Base-by-base conservation (phyloP, 2,888 invertebrate species). In the Tubiluchus corallicola region DNA sequence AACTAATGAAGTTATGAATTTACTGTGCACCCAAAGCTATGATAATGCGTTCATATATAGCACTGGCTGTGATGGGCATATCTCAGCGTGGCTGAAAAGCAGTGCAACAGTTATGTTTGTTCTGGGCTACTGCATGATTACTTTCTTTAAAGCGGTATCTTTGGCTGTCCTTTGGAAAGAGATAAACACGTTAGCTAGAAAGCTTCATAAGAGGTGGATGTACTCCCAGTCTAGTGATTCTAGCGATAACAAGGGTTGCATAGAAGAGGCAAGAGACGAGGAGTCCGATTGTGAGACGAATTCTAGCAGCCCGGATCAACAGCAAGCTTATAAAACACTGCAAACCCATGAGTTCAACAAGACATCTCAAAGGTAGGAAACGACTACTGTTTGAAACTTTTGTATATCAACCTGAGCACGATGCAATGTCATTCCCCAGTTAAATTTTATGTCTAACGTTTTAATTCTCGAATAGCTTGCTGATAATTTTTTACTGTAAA, bases 131-230 rank as follows among this genome's bases (percentile, higher is more conserved):
- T 84, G 84, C 68, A 82, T 84, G 50, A 78, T 84, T 56, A 80
- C 83, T 56, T 84, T 84, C 69, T 72, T 83, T 55, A 84, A 84
- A 68, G 71, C 83, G 65, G 82, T 82, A 71, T 84, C 84, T 72
- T 75, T 83, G 51, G 82, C 81, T 49, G 82, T 83, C 55, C 71
- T 83, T 55, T 74, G 82, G 51, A 81, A 81, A 69, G 82, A 83
- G 70, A 82, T 83, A 29, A 29, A n/a, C 9, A 29, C 9, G n/a
- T n/a, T 29, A 9, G 29, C 9, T 9, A 9, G 29, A 29, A 29
- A 29, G n/a, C 29, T 29, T 9, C 29, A 29, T 9, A 29, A 29
- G n/a, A 29, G 9, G 29, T 29, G 29, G 29, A 9, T 9, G n/a
- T 29, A 29, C n/a, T 29, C 29, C 9, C 29, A 29, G 29, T 29